Conservation (phyloP, 2,113 vertebrate genomes). For the Copsychus sechellarum region DNA sequence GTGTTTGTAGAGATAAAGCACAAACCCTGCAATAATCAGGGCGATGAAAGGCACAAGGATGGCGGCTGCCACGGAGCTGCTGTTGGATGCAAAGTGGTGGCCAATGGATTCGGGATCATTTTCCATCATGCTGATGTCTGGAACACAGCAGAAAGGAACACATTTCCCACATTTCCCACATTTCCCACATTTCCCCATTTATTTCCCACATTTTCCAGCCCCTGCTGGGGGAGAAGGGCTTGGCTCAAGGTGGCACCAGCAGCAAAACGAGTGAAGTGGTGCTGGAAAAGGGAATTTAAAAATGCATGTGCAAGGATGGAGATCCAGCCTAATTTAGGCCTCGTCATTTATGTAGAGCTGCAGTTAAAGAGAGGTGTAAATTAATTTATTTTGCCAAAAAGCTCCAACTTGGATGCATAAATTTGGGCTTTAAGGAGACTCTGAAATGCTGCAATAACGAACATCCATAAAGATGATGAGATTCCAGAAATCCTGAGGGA, state of each 20-base stretch:
- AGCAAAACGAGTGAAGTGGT: neutral
- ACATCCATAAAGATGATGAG: neutral
- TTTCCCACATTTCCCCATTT: neutral
- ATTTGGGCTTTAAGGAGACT: neutral
- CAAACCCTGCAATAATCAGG: conserved; percentile 98
- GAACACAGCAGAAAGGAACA: neutral
- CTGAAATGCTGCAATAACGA: neutral
- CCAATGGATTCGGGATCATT: conserved; percentile 81
- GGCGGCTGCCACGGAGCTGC: conserved; percentile 97
- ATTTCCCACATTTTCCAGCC: neutral
- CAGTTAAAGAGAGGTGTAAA: neutral
- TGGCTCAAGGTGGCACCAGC: neutral
- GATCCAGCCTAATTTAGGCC: neutral
- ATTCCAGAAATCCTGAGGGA: neutral
- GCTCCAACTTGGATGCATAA: neutral
- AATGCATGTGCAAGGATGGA: neutral
- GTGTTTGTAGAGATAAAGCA: conserved; percentile 99
- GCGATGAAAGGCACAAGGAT: conserved; percentile 99
- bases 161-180: neutral
- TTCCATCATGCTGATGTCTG: conserved; percentile 81
- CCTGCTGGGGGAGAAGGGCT: accelerated
- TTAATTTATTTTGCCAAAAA: neutral
- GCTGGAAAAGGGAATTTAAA: neutral
- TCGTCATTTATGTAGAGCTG: neutral
- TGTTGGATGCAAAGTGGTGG: conserved; percentile 95